These are phyloP conservation scores for Spinus pinus DNA, from an alignment of 2,797 vertebrate genomes.

Conservation along the genomic window DNA sequence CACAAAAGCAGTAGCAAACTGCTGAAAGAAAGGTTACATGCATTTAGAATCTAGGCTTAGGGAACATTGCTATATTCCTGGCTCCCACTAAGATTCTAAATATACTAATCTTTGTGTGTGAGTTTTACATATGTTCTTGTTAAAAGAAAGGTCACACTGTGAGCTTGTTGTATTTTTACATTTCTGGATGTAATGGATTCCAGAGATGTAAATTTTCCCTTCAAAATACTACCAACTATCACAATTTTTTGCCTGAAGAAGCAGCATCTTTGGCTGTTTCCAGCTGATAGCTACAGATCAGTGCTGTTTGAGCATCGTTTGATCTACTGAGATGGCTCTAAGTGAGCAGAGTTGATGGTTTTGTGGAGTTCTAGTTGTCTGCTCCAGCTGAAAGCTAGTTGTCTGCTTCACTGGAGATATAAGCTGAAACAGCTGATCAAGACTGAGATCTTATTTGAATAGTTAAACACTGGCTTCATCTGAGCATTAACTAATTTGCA, in stretches of 20 bases:
- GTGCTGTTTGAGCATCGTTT: constrained; percentile 34
- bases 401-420: constrained; percentile 37
- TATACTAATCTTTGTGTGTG: not conserved
- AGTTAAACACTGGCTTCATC: constrained; percentile 41
- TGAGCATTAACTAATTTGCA: constrained; percentile 63
- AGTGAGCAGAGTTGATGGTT: constrained; percentile 29
- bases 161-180: not conserved
- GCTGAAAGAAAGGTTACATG: not conserved
- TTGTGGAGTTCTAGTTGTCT: constrained; percentile 33
- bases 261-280: constrained; percentile 35
- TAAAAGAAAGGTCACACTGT: constrained; percentile 27
- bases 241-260: constrained; percentile 50
- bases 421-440: constrained; percentile 55
- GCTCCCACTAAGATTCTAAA: not conserved
- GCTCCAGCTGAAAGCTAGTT: constrained; percentile 33
- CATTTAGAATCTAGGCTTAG: not conserved
- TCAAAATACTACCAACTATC: not conserved
- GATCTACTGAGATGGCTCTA: constrained; percentile 29
- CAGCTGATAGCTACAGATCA: constrained; percentile 72
- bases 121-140: constrained; percentile 15
- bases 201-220: not conserved
- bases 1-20: constrained; percentile 22
- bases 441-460: constrained; percentile 56
- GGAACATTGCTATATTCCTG: not conserved
- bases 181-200: constrained; percentile 9